Percentiles rank a stretch among this genome's conserved stretches.
Evolutionary conservation across 2,888 invertebrate species (phyloP).

Genomic region (Pyralis farinalis): DNA sequence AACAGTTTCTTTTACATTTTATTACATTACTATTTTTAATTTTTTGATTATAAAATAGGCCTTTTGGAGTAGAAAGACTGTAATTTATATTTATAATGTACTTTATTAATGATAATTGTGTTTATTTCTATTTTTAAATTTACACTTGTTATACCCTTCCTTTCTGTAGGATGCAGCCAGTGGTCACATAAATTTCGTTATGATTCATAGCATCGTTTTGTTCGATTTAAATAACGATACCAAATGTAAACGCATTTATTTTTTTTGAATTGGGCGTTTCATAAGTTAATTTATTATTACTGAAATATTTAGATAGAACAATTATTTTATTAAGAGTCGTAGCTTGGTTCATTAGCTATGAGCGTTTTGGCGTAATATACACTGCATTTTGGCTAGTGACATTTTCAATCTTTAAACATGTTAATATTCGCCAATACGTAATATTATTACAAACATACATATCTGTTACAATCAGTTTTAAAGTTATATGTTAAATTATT

Average conservation of each 20-base stretch:
- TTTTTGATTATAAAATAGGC: background rate
- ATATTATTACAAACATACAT: constrained; percentile 51
- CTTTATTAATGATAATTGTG: background rate
- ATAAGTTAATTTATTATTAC: constrained; percentile 4
- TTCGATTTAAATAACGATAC: constrained; percentile 1
- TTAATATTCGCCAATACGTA: constrained; percentile 29
- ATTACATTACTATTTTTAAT: too few relatives aligned
- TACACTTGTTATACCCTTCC: background rate
- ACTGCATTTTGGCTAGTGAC: constrained; percentile 1
- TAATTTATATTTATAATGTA: background rate
- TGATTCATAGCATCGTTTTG: constrained; percentile 1
- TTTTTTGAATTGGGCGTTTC: background rate
- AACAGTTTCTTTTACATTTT: too few relatives aligned
- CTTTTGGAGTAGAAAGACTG: background rate
- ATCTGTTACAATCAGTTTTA: constrained; percentile 70
- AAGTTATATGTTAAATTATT: constrained; percentile 46
- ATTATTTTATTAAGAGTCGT: constrained; percentile 4
- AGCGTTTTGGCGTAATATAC: constrained; percentile 27
- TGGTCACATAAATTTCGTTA: constrained; percentile 1
- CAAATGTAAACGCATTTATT: constrained; percentile 9
- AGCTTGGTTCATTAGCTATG: constrained; percentile 16
- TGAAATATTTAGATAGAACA: constrained; percentile 10
- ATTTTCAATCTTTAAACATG: constrained; percentile 3
- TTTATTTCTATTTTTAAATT: background rate
- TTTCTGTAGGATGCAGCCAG: constrained; percentile 4